Evolutionary conservation across 2,888 invertebrate genomes (phyloP).

Genomic region (Amiota communis): DNA sequence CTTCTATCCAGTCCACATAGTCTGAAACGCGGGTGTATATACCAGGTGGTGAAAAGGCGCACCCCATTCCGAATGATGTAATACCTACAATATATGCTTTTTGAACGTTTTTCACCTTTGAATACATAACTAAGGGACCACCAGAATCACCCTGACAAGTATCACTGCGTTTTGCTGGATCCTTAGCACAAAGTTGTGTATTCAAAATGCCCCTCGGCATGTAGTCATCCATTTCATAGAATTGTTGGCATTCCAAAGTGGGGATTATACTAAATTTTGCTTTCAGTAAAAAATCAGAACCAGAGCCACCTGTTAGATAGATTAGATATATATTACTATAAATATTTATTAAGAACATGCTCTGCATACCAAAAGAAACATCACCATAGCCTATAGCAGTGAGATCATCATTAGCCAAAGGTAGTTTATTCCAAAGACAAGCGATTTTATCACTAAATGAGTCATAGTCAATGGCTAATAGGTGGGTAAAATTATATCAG

Average conservation of each 20-base stretch:
- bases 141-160: conserved; percentile 59
- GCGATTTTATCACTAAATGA: conserved; percentile 57
- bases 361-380: conserved; percentile 67
- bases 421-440: conserved; percentile 73
- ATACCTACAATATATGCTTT: conserved; percentile 47
- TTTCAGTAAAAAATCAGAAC: conserved; percentile 52
- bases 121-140: conserved; percentile 48
- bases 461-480: too few species aligned
- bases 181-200: conserved; percentile 55
- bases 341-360: background rate
- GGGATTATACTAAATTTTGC: conserved; percentile 43
- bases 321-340: background rate
- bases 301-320: conserved; percentile 45
- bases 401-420: conserved; percentile 65
- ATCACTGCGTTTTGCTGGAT: conserved; percentile 40
- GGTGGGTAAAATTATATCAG: background rate
- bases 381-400: conserved; percentile 79
- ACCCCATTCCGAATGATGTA: conserved; percentile 62
- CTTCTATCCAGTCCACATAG: conserved; percentile 64
- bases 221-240: conserved; percentile 36
- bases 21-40: conserved; percentile 62
- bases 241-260: conserved; percentile 36
- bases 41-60: conserved; percentile 61
- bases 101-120: rapidly evolving
- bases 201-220: conserved; percentile 40